Evolutionary conservation across 2,888 invertebrate genomes (phyloP), one percentile per base, ranked within the genome.

Genomic region (Drosophila nr. fundita): DNA sequence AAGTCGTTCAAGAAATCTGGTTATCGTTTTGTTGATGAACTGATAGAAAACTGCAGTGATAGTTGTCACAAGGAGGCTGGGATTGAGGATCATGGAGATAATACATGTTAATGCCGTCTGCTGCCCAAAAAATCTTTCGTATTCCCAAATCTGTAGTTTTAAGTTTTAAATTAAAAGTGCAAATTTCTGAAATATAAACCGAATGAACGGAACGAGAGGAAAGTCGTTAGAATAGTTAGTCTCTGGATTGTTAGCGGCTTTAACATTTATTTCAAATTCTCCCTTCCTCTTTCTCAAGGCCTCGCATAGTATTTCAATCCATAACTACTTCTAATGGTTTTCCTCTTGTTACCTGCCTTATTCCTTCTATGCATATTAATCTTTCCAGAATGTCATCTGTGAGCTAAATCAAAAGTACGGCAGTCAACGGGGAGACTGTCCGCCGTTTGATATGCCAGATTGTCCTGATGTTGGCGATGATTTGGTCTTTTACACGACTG

Each of bases 401-500:
- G 87, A 89, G 49, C 72, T 91, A 1, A 80, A 78, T 30, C 21
- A 88, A 63, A 72, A 70, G 60, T 80, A 73, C 40, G 63, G 72
- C 15, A 68, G 65, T 76, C 61, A 83, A 72, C 74, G 69, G 60
- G 72, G 60, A 61, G 53, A 83, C 61, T 69, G 87, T 73, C 64
- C 77, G 36, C 57, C 80, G 1, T 78, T 87, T 27, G 86, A 90
- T 36, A 80, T 83, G 8, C 72, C 78, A 8, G 70, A 80, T 13
- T 80, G 81, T 36, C 72, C 80, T 27, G 82, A 88, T 54, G 61
- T 85, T 61, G 87, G 90, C 8, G 90, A 91, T 45, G 92, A 92
- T 42, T 77, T 92, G 36, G 83, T 91, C 0, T 84, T 86, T 50
- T 89, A 90, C 38, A 90, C 93, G 2, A 86, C 83, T 42, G 87